A percentile compares a stretch with the other conserved stretches of the same genome.
Evolutionary conservation across 1,140 invertebrate genomes (phyloP).

Genomic region (Idris sp.): DNA sequence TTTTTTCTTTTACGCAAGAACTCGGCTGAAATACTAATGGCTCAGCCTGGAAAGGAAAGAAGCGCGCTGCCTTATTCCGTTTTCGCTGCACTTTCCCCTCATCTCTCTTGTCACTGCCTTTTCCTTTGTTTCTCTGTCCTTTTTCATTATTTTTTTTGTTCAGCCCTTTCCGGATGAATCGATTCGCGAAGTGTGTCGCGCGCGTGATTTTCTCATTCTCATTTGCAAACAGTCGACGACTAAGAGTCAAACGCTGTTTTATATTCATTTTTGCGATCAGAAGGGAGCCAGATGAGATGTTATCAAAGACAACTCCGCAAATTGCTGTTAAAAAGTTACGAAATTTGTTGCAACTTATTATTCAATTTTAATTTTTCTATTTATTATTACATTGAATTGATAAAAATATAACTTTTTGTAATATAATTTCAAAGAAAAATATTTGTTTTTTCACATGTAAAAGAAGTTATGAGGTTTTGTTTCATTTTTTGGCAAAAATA

Average conservation of each 20-base stretch:
- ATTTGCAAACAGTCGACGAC: conserved; percentile 36
- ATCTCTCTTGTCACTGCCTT: conserved; percentile 1
- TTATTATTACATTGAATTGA: no score
- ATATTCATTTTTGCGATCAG: conserved; percentile 16
- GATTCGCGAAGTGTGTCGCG: conserved; percentile 41
- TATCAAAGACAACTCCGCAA: conserved; percentile 2
- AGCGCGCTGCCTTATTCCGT: conserved; percentile 20
- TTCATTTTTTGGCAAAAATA: no score
- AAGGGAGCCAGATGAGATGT: not conserved
- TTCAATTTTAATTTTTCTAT: no score
- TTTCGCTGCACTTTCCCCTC: conserved; percentile 12
- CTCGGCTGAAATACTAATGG: conserved; percentile 38
- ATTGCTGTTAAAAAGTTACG: conserved; percentile 6
- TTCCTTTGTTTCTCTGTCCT: conserved; percentile 15
- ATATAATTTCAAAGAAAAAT: no score
- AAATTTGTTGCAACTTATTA: no score
- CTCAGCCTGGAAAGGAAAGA: conserved; percentile 20
- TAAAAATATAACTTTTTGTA: no score
- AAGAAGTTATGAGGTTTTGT: no score
- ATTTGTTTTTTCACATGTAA: no score
- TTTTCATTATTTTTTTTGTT: conserved; percentile 22
- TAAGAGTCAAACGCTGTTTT: conserved; percentile 31
- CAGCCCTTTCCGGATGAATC: conserved; percentile 34
- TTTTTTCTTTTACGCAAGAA: conserved; percentile 39
- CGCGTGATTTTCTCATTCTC: conserved; percentile 39